Evolutionary conservation across 2,113 vertebrate genomes (phyloP).

Genomic region (Thunnus thynnus): DNA sequence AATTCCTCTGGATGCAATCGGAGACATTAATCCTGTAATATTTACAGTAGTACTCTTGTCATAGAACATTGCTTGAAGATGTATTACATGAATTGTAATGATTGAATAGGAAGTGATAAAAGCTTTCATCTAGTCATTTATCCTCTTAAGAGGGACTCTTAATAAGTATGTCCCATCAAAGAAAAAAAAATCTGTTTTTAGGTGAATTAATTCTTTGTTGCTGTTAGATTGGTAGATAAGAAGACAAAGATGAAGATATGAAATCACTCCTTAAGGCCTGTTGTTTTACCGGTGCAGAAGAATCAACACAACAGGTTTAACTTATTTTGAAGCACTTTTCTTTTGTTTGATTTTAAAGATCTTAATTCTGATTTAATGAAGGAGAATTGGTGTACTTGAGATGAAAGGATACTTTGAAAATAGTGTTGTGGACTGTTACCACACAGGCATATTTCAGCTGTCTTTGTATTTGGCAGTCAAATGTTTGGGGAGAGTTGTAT

Average conservation of each 20-base stretch:
- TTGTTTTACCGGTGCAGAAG: slow-evolving; percentile 2
- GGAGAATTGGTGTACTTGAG: slow-evolving; percentile 5
- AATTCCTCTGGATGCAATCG: slow-evolving; percentile 62
- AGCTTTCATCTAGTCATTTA: slow-evolving; percentile 1
- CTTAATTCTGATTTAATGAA: slow-evolving; percentile 42
- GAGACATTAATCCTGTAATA: slow-evolving; percentile 74
- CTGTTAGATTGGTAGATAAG: not conserved
- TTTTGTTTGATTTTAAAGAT: slow-evolving; percentile 50
- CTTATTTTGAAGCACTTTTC: slow-evolving; percentile 56
- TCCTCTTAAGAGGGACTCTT: not conserved
- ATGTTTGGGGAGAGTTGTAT: slow-evolving; percentile 15
- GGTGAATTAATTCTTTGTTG: not conserved
- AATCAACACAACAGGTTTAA: not conserved
- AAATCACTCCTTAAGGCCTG: not conserved
- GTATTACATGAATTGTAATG: slow-evolving; percentile 34
- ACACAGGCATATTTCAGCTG: not conserved
- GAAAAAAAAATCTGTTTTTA: not conserved
- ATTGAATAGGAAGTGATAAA: not conserved
- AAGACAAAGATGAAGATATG: not conserved
- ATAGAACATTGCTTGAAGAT: slow-evolving; percentile 32
- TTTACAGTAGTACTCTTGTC: slow-evolving; percentile 64
- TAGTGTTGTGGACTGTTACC: not conserved
- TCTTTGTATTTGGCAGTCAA: slow-evolving; percentile 16
- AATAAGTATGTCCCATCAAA: slow-evolving; percentile 19
- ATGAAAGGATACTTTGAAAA: slow-evolving; percentile 6